These are phyloP conservation scores for Rhinoraja longicauda DNA, from an alignment of 2,797 vertebrate species.

Conservation along the genomic window DNA sequence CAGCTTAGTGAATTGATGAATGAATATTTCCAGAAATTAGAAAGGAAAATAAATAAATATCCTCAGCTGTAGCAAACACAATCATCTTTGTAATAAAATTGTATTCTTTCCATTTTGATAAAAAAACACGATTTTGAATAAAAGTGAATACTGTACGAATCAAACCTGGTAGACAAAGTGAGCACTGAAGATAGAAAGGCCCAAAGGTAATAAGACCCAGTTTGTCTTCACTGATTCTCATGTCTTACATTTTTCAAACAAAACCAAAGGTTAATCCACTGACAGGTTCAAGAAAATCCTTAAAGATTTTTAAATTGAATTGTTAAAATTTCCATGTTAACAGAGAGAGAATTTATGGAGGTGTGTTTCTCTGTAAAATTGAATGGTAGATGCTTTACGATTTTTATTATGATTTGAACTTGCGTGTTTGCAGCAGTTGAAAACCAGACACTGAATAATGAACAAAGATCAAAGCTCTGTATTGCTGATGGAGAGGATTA, in stretches of 20 bases:
- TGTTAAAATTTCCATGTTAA: background rate
- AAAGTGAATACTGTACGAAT: background rate
- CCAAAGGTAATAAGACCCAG: background rate
- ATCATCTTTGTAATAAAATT: background rate
- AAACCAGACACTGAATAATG: background rate
- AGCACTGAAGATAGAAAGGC: background rate
- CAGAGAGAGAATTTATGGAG: background rate
- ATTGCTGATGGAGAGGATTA: conserved; percentile 2
- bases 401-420: background rate
- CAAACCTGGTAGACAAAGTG: background rate
- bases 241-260: background rate
- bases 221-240: background rate
- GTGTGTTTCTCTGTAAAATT: background rate
- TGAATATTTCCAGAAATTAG: background rate
- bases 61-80: background rate
- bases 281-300: background rate
- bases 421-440: background rate
- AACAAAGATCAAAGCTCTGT: background rate
- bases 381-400: background rate
- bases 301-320: background rate
- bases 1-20: background rate
- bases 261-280: background rate
- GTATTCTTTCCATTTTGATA: background rate
- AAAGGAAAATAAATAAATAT: background rate
- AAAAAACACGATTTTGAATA: background rate